phyloP scores from a whole-genome alignment of 2,888 invertebrate genomes.

The Argyresthia albistria region DNA sequence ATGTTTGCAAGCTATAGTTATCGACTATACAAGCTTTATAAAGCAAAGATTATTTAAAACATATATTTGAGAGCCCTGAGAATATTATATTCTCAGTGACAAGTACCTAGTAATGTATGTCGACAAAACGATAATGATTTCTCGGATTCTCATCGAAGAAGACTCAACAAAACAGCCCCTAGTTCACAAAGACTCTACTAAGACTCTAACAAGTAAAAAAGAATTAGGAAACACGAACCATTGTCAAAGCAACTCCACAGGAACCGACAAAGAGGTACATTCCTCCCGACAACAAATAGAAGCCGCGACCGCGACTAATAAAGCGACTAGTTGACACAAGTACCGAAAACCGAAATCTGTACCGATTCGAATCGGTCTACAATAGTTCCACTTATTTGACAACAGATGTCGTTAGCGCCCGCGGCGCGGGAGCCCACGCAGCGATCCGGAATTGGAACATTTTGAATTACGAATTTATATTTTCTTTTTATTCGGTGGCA shows the following conservation, averaged over 20 bases:
- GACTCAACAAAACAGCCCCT: too few species aligned
- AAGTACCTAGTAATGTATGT: too few species aligned
- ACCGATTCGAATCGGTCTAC: constrained; percentile 50
- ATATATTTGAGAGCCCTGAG: background rate
- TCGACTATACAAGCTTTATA: too few species aligned
- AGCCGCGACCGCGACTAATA: constrained; percentile 39
- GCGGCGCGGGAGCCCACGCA: constrained; percentile 41
- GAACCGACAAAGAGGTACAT: constrained; percentile 10
- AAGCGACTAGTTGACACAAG: constrained; percentile 41
- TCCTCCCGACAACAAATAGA: constrained; percentile 28
- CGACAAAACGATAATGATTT: too few species aligned
- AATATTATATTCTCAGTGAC: background rate
- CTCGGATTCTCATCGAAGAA: too few species aligned
- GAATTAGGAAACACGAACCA: too few species aligned
- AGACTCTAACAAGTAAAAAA: too few species aligned
- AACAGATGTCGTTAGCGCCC: constrained; percentile 67
- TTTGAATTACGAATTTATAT: constrained; percentile 10
- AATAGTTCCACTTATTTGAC: constrained; percentile 61
- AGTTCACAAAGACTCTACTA: too few species aligned
- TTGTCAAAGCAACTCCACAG: constrained; percentile 6
- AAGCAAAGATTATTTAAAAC: background rate
- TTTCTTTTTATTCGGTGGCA: constrained; percentile 3
- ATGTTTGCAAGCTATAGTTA: too few species aligned
- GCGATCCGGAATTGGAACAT: constrained; percentile 43
- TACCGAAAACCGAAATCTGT: constrained; percentile 37